Conservation (phyloP, 2,113 vertebrate genomes). For the Monopterus albus region DNA sequence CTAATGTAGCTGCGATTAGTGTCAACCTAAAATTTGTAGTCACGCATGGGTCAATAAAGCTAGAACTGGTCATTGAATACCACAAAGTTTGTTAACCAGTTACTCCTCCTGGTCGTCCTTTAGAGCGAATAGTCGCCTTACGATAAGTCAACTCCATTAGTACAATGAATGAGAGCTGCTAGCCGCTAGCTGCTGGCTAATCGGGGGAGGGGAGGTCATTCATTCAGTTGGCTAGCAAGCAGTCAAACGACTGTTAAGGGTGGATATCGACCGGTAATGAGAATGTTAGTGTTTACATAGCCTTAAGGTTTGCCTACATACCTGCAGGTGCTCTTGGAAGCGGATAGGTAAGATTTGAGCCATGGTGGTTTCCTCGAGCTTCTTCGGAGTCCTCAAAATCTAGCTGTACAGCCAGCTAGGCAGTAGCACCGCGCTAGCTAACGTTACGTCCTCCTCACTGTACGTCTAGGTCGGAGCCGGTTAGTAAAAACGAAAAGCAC, state of each 20-base stretch:
- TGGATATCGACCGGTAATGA: neutral
- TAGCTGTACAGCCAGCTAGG: slow-evolving; percentile 75
- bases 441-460: slow-evolving; percentile 82
- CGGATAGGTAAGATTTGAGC: slow-evolving; percentile 98
- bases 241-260: slow-evolving; percentile 41
- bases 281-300: accelerated
- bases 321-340: slow-evolving; percentile 96
- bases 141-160: neutral
- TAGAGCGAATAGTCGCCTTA: slow-evolving; percentile 2
- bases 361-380: slow-evolving; percentile 84
- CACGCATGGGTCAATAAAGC: neutral
- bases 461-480: slow-evolving; percentile 75
- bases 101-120: neutral
- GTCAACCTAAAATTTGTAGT: too few species aligned
- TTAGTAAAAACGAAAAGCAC: slow-evolving; percentile 45
- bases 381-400: slow-evolving; percentile 75
- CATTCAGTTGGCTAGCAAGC: slow-evolving; percentile 71
- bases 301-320: slow-evolving; percentile 46
- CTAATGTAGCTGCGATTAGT: too few species aligned
- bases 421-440: slow-evolving; percentile 75
- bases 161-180: slow-evolving; percentile 45
- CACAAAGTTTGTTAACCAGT: neutral
- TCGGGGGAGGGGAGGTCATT: slow-evolving; percentile 84
- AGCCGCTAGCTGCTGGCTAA: slow-evolving; percentile 50
- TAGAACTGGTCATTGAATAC: neutral